Conservation (phyloP, 37 sponge, comb jelly and placozoan genomes). For the Diacarnus erythraeanus region DNA sequence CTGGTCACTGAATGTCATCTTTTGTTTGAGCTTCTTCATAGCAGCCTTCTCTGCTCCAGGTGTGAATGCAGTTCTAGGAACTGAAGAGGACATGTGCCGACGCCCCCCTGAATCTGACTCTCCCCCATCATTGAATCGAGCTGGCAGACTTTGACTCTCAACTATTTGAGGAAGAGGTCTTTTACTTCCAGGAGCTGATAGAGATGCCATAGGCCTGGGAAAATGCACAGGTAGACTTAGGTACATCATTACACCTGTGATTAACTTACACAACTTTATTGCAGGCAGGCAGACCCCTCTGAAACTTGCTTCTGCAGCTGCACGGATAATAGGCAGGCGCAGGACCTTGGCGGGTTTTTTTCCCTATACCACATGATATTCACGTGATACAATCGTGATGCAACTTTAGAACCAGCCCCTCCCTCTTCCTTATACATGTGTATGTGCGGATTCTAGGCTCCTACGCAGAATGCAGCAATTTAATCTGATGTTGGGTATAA, state of each 20-base stretch:
- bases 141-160: not conserved
- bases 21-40: conserved; percentile 53
- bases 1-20: conserved; percentile 62
- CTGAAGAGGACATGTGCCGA: conserved; percentile 51
- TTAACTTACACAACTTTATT: too few relatives aligned
- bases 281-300: too few relatives aligned
- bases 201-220: not conserved
- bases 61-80: conserved; percentile 43
- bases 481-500: too few relatives aligned
- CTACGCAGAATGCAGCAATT: too few relatives aligned
- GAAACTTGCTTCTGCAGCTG: too few relatives aligned
- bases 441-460: too few relatives aligned
- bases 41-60: conserved; percentile 32
- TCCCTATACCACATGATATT: not conserved
- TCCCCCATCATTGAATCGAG: not conserved
- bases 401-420: too few relatives aligned
- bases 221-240: not conserved
- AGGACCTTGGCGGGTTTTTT: not conserved
- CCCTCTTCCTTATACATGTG: too few relatives aligned
- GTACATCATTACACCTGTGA: too few relatives aligned
- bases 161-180: conserved; percentile 6
- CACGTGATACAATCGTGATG: too few relatives aligned
- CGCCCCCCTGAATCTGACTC: conserved; percentile 21
- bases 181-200: not conserved
- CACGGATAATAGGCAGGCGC: too few relatives aligned